Conservation (phyloP, 53 echinoderm and acorn worm species). For the Echinometra lucunter region DNA sequence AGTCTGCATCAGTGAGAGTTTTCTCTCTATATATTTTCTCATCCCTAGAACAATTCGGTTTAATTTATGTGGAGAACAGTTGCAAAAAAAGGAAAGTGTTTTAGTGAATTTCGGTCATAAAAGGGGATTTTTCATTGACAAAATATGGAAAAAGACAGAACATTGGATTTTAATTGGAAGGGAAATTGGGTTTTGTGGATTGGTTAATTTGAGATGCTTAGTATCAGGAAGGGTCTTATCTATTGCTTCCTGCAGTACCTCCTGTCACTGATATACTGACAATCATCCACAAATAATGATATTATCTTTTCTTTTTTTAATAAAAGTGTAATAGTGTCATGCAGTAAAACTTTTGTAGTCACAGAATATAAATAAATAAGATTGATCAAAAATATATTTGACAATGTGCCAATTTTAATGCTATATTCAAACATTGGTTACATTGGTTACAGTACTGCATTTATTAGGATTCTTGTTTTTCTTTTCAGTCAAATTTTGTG, state of each 20-base stretch:
- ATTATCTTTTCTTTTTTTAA: neutral
- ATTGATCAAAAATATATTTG: no score
- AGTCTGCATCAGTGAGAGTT: neutral
- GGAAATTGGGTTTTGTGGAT: slow-evolving; percentile 25
- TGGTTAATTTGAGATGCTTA: slow-evolving; percentile 18
- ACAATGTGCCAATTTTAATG: no score
- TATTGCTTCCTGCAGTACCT: slow-evolving; percentile 2
- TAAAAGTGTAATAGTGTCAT: no score
- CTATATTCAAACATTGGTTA: no score
- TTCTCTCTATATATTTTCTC: neutral
- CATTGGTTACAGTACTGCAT: neutral
- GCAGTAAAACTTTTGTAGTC: neutral
- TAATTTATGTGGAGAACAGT: neutral
- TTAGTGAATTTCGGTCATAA: neutral
- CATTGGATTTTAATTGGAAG: neutral
- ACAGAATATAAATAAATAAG: neutral
- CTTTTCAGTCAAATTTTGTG: neutral
- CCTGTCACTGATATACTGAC: neutral
- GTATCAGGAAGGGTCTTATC: slow-evolving; percentile 2
- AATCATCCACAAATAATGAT: neutral
- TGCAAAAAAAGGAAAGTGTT: neutral
- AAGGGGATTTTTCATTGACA: neutral
- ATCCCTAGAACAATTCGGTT: neutral
- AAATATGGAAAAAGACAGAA: neutral
- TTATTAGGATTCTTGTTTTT: neutral